A percentile compares a stretch with the other conserved stretches of the same genome.
Conservation (phyloP, 2,888 invertebrate species). For the Autographa gamma region DNA sequence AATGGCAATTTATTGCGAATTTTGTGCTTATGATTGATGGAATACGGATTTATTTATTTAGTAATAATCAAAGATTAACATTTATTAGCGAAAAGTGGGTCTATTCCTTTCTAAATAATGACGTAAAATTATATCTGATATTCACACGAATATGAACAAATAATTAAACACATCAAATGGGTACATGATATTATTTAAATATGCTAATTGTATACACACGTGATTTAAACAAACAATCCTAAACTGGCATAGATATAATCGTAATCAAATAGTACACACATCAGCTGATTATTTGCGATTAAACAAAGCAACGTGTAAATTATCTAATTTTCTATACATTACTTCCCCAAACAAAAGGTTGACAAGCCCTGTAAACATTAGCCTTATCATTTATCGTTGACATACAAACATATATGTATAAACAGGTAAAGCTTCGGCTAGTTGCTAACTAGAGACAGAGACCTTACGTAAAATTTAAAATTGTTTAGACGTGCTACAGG, state of each 20-base stretch:
- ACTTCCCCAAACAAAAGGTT: slow-evolving; percentile 36
- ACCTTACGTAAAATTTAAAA: background rate
- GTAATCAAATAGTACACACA: background rate
- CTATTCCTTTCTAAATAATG: background rate
- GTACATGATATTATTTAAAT: no score
- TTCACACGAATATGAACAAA: no score
- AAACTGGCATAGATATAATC: background rate
- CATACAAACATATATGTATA: slow-evolving; percentile 9
- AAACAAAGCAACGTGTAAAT: background rate
- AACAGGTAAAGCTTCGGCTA: background rate
- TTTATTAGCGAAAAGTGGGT: background rate
- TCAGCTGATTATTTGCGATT: background rate
- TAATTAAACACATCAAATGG: no score
- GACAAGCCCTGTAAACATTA: slow-evolving; percentile 33
- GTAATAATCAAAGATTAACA: background rate
- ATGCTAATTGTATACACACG: background rate
- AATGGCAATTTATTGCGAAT: background rate
- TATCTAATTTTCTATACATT: slow-evolving; percentile 9
- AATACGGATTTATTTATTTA: background rate
- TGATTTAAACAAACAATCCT: background rate
- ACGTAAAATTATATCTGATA: no score
- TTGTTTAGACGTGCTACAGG: background rate
- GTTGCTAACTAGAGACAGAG: background rate
- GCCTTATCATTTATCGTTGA: slow-evolving; percentile 34
- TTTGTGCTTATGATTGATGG: background rate